Evolutionary conservation across 2,113 vertebrate genomes (phyloP), one percentile per base, ranked within the genome.

Genomic region (Epinephelus moara): DNA sequence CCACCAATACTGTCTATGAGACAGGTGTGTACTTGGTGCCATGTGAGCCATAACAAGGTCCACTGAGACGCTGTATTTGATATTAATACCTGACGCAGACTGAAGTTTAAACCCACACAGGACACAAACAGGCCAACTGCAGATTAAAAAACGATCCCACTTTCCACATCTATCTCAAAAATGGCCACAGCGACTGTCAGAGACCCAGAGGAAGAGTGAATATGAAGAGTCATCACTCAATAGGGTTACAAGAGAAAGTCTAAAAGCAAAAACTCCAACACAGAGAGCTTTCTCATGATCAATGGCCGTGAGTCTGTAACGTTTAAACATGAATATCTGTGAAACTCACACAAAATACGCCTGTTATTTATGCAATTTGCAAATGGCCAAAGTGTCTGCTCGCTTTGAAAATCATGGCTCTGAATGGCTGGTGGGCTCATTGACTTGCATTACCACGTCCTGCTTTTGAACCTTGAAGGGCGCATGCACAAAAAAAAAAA

Each of bases 401-500:
- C n/a, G 52, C 78, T 78, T 78, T 72, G 70, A 74, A 73, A 75
- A 8, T 1, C 45, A 45, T 4, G 56, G 19, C 75, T 62, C 2
- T 81, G 64, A 79, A 76, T 19, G 47, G 81, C 69, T 76, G 78
- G 47, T 81, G 50, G 69, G 73, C 77, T 90, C 77, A 85, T 84
- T 71, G 83, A 88, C 83, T 85, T 90, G 81, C 84, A 74, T 82
- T 19, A 33, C 52, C 83, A 76, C 37, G 45, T 75, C 74, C 81
- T 42, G 70, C 82, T 85, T 83, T 75, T 82, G 52, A 89, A 85
- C 75, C 87, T 86, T 86, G 87, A 87, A 88, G 81, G 81, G 59
- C 63, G 52, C 73, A 19, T 49, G 66, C 55, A 80, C 52, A n/a
- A 14, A n/a, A 6, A 45, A 50, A 50, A 47, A 47, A 80, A 75